Percentiles rank a stretch among this genome's conserved stretches.
phyloP scores from a whole-genome alignment of 2,797 vertebrate genomes.

The Chlorospingus flavigularis region DNA sequence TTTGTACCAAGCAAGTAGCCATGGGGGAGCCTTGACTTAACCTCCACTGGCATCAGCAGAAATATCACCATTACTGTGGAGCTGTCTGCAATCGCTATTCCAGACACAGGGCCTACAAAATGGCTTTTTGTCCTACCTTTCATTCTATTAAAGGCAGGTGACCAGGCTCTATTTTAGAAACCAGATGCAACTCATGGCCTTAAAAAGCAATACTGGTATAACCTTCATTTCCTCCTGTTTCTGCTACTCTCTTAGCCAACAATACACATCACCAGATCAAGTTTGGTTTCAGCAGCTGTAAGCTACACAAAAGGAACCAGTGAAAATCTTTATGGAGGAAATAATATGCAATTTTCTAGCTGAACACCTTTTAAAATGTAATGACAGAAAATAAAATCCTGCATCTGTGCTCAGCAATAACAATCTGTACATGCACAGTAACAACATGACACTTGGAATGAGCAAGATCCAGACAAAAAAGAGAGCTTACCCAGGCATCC shows the following conservation, averaged over 20 bases:
- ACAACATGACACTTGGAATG: conserved; percentile 87
- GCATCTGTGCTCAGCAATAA: conserved; percentile 72
- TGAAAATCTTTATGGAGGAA: conserved; percentile 72
- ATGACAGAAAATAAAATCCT: conserved; percentile 78
- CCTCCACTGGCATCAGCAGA: background rate
- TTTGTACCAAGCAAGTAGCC: background rate
- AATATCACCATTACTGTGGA: background rate
- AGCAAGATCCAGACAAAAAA: conserved; percentile 69
- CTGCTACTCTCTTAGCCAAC: conserved; percentile 1
- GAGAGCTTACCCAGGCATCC: conserved; percentile 83
- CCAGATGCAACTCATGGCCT: background rate
- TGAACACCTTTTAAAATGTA: conserved; percentile 91
- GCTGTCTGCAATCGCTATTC: background rate
- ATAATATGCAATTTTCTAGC: conserved; percentile 92
- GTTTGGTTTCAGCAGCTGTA: conserved; percentile 64
- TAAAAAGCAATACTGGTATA: background rate
- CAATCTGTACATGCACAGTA: conserved; percentile 79
- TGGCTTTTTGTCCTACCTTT: background rate
- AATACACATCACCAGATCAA: conserved; percentile 32
- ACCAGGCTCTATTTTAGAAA: background rate
- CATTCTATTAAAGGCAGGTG: background rate
- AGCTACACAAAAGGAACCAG: conserved; percentile 62
- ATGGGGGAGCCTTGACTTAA: background rate
- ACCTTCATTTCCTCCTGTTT: conserved; percentile 43
- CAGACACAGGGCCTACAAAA: background rate